A percentile compares a stretch with the other conserved stretches of the same genome.
phyloP scores from a whole-genome alignment of 2,113 vertebrate species.

The Ancistrus triradiatus region DNA sequence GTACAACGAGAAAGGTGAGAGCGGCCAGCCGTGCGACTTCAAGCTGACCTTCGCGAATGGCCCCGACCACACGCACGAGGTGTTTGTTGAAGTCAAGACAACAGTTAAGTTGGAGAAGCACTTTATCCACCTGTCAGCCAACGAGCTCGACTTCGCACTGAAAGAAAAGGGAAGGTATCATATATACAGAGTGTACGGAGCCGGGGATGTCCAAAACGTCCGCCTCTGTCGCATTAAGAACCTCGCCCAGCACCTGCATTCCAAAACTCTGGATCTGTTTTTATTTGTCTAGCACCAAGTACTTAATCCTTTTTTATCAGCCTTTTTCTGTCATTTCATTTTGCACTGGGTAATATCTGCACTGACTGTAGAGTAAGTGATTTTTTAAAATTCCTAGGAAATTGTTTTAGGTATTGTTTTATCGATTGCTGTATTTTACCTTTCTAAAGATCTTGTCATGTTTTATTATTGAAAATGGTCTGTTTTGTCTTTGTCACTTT shows the following conservation, averaged over 20 bases:
- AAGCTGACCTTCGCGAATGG: slow-evolving; percentile 53
- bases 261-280: slow-evolving; percentile 66
- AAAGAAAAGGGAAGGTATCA: slow-evolving; percentile 66
- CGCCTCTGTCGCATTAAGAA: slow-evolving; percentile 70
- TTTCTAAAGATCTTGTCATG: no score
- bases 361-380: background rate
- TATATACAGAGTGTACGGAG: slow-evolving; percentile 68
- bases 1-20: slow-evolving; percentile 68
- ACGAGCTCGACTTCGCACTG: slow-evolving; percentile 71
- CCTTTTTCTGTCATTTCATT: background rate
- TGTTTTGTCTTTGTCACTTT: no score
- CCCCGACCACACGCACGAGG: background rate
- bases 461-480: no score
- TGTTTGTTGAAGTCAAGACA: slow-evolving; percentile 73
- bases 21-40: slow-evolving; percentile 71
- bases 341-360: background rate
- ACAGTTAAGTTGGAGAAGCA: slow-evolving; percentile 64
- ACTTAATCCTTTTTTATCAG: slow-evolving; percentile 5
- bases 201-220: slow-evolving; percentile 60
- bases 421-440: no score
- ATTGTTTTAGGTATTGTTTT: no score
- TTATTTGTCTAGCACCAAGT: slow-evolving; percentile 59
- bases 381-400: background rate
- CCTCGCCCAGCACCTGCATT: slow-evolving; percentile 71
- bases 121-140: slow-evolving; percentile 68